These are phyloP conservation scores for Microctenopoma lineatum DNA, from an alignment of 2,797 vertebrate genomes.

Conservation along the genomic window DNA sequence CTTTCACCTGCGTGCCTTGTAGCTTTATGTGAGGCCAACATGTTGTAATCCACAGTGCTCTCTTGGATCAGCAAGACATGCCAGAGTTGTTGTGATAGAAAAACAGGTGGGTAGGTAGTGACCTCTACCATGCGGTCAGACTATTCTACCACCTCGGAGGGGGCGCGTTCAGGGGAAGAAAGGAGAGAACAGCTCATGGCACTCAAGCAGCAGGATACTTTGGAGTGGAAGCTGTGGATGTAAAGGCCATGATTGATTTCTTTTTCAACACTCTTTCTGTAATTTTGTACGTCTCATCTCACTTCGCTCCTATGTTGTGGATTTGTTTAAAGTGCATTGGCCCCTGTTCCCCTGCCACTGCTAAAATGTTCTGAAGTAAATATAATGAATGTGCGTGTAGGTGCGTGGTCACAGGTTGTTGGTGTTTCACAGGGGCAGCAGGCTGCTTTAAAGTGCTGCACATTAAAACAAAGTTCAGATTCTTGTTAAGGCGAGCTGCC, in stretches of 20 bases:
- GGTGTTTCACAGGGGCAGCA: not conserved
- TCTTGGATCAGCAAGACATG: constrained; percentile 20
- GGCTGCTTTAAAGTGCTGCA: constrained; percentile 39
- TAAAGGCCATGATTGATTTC: constrained; percentile 80
- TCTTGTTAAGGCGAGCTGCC: constrained; percentile 64
- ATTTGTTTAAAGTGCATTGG: constrained; percentile 58
- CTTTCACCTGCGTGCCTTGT: constrained; percentile 24
- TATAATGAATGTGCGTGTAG: not conserved
- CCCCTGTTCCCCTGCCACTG: constrained; percentile 12
- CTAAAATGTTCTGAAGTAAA: constrained; percentile 29
- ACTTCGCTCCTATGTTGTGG: constrained; percentile 42
- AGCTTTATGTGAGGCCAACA: constrained; percentile 42
- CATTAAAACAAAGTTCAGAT: constrained; percentile 62
- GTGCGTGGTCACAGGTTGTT: constrained; percentile 19
- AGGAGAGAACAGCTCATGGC: constrained; percentile 66
- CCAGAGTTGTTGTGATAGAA: constrained; percentile 38
- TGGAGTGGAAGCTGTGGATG: constrained; percentile 69
- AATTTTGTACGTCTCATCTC: constrained; percentile 56
- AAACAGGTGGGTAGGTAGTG: constrained; percentile 58
- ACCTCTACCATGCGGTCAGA: constrained; percentile 72
- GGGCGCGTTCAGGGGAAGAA: constrained; percentile 73
- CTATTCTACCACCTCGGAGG: constrained; percentile 76
- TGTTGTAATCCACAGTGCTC: constrained; percentile 41
- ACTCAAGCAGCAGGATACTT: constrained; percentile 78
- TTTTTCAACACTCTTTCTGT: constrained; percentile 40